Evolutionary conservation across 2,113 vertebrate genomes (phyloP), one percentile per base, ranked within the genome.

Genomic region (Halichoeres trimaculatus): DNA sequence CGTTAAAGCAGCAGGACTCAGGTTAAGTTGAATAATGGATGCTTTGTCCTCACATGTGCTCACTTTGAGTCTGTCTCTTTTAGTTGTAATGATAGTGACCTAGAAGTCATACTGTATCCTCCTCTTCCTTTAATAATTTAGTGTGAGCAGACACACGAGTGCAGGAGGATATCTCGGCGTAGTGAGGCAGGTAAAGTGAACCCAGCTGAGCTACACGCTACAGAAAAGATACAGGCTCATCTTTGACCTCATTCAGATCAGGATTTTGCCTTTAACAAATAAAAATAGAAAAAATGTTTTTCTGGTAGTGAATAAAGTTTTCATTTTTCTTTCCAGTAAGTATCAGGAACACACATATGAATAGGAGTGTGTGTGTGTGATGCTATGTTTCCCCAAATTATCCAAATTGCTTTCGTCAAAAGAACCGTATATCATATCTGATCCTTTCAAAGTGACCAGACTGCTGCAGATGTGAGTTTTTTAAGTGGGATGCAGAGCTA

Each of bases 51-150:
- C 41, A 26, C 24, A 4, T n/a, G 47, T 62, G n/a, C 59, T 64
- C 59, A 81, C 38, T 81, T 79, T 23, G 8, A 54, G 20, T 38
- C 54, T 0, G 35, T 50, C 16, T 74, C 22, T 77, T 20, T 55
- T 51, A 19, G 50, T 65, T 77, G 64, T 24, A 6, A 20, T 22
- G 69, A 74, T 47, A 26, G 72, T 50, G 80, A 82, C 81, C 79
- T 24, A 76, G 79, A 76, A 80, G 81, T 80, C 62, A 4, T 13
- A 10, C 61, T 19, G 54, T 58, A 48, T 61, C 69, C 35, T 74
- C 47, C 50, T 59, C 48, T 66, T 17, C 17, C 5, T 12, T 89
- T 61, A 87, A 85, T 86, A 76, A 89, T 88, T 89, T 64, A 88
- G 47, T 3, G 71, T 40, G 55, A 74, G 81, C 65, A 57, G 76